Percentiles rank a stretch among this genome's conserved stretches.
Evolutionary conservation across 2,113 vertebrate genomes (phyloP).

Genomic region (Mixornis gularis): DNA sequence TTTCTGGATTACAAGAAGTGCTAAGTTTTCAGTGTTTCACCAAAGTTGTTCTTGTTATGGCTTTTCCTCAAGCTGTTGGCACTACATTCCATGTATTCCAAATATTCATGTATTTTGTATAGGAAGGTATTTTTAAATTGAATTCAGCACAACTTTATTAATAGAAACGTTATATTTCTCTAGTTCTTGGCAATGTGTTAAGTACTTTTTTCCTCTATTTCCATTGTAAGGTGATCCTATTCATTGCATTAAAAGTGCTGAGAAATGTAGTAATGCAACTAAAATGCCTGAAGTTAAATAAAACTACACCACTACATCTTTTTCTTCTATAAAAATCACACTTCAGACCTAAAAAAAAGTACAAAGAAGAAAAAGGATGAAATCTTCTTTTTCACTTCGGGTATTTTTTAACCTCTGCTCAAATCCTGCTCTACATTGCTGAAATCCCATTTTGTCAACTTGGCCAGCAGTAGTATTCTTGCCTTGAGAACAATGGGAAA

Average conservation of each 20-base stretch:
- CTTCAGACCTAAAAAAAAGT: not conserved
- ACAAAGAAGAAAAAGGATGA: not conserved
- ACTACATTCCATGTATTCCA: not conserved
- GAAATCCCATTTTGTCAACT: not conserved
- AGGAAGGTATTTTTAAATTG: constrained; percentile 42
- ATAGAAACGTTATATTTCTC: constrained; percentile 38
- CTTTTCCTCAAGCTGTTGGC: constrained; percentile 15
- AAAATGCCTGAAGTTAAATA: constrained; percentile 10
- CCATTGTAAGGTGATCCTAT: not conserved
- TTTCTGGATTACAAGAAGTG: not conserved
- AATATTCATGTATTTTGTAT: constrained; percentile 31
- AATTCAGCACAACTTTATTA: constrained; percentile 21
- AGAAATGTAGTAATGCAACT: not conserved
- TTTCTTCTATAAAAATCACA: not conserved
- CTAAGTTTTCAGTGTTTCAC: not conserved
- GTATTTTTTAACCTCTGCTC: not conserved
- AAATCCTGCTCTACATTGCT: not conserved
- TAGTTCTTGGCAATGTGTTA: constrained; percentile 4
- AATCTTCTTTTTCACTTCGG: not conserved
- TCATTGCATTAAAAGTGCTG: not conserved
- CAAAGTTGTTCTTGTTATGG: not conserved
- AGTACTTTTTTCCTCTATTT: constrained; percentile 38
- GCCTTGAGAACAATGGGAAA: not conserved
- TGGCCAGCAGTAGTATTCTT: not conserved
- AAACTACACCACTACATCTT: not conserved